Evolutionary conservation across 2,888 invertebrate species (phyloP).

Genomic region (Macaria liturata): DNA sequence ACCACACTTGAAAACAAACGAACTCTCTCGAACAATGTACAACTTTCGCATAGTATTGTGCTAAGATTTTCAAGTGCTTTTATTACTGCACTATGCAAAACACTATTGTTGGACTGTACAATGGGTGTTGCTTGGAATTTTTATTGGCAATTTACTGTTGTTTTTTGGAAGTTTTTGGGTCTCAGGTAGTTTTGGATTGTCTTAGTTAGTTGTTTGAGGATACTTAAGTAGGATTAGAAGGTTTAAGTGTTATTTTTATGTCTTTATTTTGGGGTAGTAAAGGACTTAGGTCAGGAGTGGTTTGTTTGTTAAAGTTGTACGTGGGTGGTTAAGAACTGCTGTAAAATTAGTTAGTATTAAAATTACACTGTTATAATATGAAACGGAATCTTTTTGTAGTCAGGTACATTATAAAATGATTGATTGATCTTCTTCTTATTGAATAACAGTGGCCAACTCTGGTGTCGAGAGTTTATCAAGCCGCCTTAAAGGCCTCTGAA

Average conservation of each 20-base stretch:
- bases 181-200: constrained; percentile 27
- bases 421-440: too few species aligned
- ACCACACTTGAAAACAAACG: constrained; percentile 25
- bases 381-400: too few species aligned
- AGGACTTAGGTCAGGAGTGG: neutral
- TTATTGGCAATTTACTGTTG: constrained; percentile 25
- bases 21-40: constrained; percentile 23
- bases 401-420: too few species aligned
- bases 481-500: too few species aligned
- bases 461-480: too few species aligned
- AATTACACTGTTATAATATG: too few species aligned
- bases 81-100: constrained; percentile 40
- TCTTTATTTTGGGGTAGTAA: constrained; percentile 10
- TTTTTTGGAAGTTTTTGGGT: constrained; percentile 20
- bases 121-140: constrained; percentile 39
- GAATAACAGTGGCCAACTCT: too few species aligned
- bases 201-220: constrained; percentile 13
- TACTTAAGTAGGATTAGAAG: constrained; percentile 20
- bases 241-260: constrained; percentile 21
- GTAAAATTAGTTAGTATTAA: too few species aligned
- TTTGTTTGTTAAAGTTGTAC: constrained; percentile 8
- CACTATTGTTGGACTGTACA: constrained; percentile 28
- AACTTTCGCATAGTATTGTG: constrained; percentile 37
- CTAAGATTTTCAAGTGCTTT: constrained; percentile 37
- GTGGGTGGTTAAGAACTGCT: too few species aligned